phyloP scores from a whole-genome alignment of 2,888 invertebrate genomes.

The Noctua janthe region DNA sequence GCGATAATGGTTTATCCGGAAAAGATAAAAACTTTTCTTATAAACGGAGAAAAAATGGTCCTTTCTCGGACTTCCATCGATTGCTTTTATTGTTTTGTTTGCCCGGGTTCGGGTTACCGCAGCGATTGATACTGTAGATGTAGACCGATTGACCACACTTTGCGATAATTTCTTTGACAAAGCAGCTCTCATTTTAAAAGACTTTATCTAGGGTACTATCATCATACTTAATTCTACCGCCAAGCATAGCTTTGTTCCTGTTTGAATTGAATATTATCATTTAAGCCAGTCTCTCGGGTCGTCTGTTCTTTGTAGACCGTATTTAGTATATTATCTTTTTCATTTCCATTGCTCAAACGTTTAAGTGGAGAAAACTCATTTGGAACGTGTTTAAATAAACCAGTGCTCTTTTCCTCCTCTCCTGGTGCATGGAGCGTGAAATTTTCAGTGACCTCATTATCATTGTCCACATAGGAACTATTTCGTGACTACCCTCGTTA shows the following conservation, averaged over 20 bases:
- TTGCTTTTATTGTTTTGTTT: constrained; percentile 46
- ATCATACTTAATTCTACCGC: neutral
- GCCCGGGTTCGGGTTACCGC: constrained; percentile 4
- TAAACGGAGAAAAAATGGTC: constrained; percentile 37
- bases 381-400: constrained; percentile 45
- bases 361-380: constrained; percentile 19
- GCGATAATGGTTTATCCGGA: constrained; percentile 34
- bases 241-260: neutral
- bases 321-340: neutral
- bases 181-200: neutral
- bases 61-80: neutral
- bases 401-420: constrained; percentile 35
- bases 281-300: neutral
- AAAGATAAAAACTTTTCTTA: constrained; percentile 52
- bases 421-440: constrained; percentile 43
- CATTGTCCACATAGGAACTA: constrained; percentile 68
- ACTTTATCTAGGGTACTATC: neutral
- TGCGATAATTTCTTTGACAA: constrained; percentile 6
- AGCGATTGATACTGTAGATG: constrained; percentile 21
- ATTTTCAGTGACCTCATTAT: constrained; percentile 63
- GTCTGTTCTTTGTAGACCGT: neutral
- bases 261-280: constrained; percentile 1
- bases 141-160: constrained; percentile 23
- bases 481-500: constrained; percentile 67
- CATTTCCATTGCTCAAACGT: neutral